These are phyloP conservation scores for Gambusia affinis DNA, from an alignment of 2,113 vertebrate species.

Conservation along the genomic window DNA sequence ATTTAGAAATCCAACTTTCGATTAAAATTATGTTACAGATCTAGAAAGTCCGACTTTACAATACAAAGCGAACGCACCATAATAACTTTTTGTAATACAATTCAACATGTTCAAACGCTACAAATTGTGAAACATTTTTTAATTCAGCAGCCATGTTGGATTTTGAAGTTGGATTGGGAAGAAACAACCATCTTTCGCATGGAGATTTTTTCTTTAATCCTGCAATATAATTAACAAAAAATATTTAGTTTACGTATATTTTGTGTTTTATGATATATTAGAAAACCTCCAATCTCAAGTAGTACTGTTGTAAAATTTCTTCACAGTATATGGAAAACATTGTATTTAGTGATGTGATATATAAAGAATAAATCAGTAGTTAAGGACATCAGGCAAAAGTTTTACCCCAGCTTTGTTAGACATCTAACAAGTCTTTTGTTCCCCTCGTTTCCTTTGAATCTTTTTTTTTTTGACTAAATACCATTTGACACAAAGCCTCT, in stretches of 20 bases:
- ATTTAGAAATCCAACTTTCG: not conserved
- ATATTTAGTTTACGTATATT: not conserved
- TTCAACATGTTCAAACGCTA: not conserved
- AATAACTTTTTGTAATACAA: not conserved
- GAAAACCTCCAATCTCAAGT: not conserved
- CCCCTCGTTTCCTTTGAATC: not conserved
- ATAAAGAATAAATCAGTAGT: not conserved
- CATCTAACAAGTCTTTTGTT: not conserved
- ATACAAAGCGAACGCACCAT: not conserved
- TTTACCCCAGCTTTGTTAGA: not conserved
- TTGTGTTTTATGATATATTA: not conserved
- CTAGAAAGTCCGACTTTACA: not conserved
- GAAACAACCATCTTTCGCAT: not conserved
- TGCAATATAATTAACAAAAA: not conserved
- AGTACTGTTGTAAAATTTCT: not conserved
- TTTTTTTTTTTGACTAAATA: conserved; percentile 15
- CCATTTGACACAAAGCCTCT: not conserved
- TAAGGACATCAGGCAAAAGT: not conserved
- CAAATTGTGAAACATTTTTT: not conserved
- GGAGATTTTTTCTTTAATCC: no score
- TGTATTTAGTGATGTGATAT: no score
- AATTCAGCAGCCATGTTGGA: not conserved
- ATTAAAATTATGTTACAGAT: not conserved
- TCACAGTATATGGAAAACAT: not conserved
- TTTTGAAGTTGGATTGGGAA: not conserved